Evolutionary conservation across 2,888 invertebrate species (phyloP).

Genomic region (Drosophila nigritarsus): DNA sequence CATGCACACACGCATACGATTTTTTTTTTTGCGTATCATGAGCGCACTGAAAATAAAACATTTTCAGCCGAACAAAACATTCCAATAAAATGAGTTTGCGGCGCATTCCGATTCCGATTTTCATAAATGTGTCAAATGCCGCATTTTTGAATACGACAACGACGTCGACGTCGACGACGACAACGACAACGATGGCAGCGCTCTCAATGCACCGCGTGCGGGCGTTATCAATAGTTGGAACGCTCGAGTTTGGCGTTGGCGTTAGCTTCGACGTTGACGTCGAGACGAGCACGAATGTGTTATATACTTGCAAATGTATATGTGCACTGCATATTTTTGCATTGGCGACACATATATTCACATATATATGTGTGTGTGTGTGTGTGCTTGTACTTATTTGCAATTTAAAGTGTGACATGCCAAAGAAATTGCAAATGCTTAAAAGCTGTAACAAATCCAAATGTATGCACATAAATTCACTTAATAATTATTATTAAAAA

Average conservation of each 20-base stretch:
- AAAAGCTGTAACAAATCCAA: constrained; percentile 1
- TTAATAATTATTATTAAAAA: constrained; percentile 25
- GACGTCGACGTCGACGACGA: constrained; percentile 30
- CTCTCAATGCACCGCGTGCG: constrained; percentile 32
- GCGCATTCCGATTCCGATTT: constrained; percentile 79
- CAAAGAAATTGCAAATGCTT: constrained; percentile 7
- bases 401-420: constrained; percentile 9
- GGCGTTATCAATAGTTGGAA: constrained; percentile 53
- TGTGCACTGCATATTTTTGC: constrained; percentile 50
- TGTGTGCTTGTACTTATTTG: neutral
- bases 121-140: constrained; percentile 80
- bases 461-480: constrained; percentile 20
- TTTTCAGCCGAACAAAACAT: constrained; percentile 68
- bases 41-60: constrained; percentile 60
- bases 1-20: constrained; percentile 12
- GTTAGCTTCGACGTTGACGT: constrained; percentile 36
- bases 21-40: constrained; percentile 22
- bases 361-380: constrained; percentile 2
- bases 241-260: constrained; percentile 21
- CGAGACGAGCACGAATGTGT: constrained; percentile 55
- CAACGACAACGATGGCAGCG: constrained; percentile 31
- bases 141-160: constrained; percentile 68
- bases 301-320: constrained; percentile 30
- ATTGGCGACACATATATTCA: constrained; percentile 43
- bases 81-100: constrained; percentile 78